Percentiles rank a stretch among this genome's conserved stretches.
Conservation (phyloP, 1,140 invertebrate species). For the Bombus sibiricus region DNA sequence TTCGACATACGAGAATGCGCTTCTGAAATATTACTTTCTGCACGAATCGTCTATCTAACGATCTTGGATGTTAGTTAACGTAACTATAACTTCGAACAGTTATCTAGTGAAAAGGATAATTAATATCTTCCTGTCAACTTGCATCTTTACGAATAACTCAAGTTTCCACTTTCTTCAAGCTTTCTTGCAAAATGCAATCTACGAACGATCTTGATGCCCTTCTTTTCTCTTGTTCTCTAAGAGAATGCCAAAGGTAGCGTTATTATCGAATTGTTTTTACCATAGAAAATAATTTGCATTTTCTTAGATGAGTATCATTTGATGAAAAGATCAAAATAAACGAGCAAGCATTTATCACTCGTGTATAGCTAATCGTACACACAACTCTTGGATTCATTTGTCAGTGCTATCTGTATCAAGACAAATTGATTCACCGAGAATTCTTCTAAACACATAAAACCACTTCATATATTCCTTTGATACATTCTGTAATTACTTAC, state of each 20-base stretch:
- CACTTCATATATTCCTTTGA: background rate
- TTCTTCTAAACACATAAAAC: no score
- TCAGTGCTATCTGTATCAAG: background rate
- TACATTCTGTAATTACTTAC: background rate
- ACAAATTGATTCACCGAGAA: background rate
- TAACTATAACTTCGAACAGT: background rate
- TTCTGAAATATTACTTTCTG: background rate
- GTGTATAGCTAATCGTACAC: background rate
- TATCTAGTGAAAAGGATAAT: background rate
- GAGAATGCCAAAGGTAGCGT: no score
- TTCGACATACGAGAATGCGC: background rate
- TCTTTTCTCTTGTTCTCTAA: background rate
- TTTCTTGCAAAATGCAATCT: background rate
- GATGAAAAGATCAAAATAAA: slow-evolving; percentile 3
- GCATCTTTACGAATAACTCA: background rate
- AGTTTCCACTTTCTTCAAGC: background rate
- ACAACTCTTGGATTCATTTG: background rate
- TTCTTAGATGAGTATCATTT: background rate
- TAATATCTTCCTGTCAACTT: background rate
- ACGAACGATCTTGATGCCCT: background rate
- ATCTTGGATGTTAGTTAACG: background rate
- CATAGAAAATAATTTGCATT: background rate
- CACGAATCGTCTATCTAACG: background rate
- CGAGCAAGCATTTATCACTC: background rate
- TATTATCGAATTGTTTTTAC: no score